These are phyloP conservation scores for Psittacus erithacus DNA, from an alignment of 2,113 vertebrate species.

Conservation along the genomic window DNA sequence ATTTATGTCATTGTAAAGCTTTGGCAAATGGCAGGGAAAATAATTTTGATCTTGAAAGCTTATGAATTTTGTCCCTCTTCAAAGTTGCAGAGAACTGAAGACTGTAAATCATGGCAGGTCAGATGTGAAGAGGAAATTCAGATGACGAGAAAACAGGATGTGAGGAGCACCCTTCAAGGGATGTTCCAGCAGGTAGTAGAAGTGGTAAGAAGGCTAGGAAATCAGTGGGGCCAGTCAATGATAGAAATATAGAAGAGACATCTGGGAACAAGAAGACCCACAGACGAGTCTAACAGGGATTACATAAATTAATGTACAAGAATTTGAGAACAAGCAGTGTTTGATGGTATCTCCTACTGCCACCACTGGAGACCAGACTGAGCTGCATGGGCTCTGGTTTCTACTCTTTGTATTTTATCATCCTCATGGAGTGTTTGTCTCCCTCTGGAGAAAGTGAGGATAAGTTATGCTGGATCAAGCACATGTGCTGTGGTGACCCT, in stretches of 20 bases:
- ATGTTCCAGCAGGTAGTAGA: not conserved
- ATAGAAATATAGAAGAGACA: not conserved
- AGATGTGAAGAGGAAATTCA: not conserved
- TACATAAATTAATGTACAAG: rapidly evolving
- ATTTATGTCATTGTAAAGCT: not conserved
- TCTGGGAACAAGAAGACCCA: not conserved
- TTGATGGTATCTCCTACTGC: rapidly evolving
- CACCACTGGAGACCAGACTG: rapidly evolving
- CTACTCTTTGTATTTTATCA: rapidly evolving
- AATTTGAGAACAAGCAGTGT: not conserved
- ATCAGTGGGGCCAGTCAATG: not conserved
- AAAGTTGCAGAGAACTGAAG: no score
- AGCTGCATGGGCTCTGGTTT: not conserved
- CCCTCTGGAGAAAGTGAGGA: not conserved
- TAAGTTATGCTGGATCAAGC: not conserved
- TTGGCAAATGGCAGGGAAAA: not conserved
- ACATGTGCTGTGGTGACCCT: not conserved
- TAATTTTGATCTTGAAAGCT: not conserved
- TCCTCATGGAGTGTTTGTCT: rapidly evolving
- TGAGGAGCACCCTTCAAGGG: not conserved
- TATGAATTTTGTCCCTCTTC: rapidly evolving
- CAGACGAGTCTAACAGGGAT: not conserved
- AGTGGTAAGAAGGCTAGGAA: not conserved
- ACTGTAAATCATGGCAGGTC: not conserved
- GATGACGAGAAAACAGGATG: not conserved